These are phyloP conservation scores for Acromyrmex charruanus DNA, from an alignment of 1,140 invertebrate species.

Conservation along the genomic window DNA sequence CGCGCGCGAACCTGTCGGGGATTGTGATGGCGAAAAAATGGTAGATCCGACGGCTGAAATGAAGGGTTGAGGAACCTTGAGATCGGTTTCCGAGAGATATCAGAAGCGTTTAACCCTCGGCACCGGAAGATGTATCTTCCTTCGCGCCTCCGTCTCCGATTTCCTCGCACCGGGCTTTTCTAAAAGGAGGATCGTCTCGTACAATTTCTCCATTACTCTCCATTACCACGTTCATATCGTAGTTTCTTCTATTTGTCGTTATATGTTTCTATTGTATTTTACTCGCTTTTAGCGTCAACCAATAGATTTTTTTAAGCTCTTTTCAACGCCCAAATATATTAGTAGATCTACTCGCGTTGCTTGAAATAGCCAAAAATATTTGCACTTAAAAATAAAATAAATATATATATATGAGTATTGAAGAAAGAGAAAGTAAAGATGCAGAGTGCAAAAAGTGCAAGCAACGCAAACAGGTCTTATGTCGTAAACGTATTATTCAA, in stretches of 20 bases:
- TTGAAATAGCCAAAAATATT: too few relatives aligned
- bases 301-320: background rate
- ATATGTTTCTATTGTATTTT: background rate
- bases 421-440: too few relatives aligned
- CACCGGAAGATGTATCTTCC: constrained; percentile 35
- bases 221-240: constrained; percentile 21
- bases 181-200: background rate
- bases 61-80: background rate
- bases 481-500: background rate
- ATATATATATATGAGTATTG: too few relatives aligned
- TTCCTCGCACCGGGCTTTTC: background rate
- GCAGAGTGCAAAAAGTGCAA: too few relatives aligned
- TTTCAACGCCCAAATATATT: too few relatives aligned
- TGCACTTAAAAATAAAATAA: too few relatives aligned
- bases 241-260: background rate
- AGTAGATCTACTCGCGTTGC: too few relatives aligned
- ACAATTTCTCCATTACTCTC: constrained; percentile 32
- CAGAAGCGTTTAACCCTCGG: constrained; percentile 24
- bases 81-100: constrained; percentile 16
- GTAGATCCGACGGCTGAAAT: background rate
- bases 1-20: background rate
- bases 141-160: constrained; percentile 15
- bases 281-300: background rate
- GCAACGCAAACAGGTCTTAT: too few relatives aligned
- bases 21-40: constrained; percentile 35